Conservation (phyloP, 2,113 vertebrate genomes). For the Meriones unguiculatus region DNA sequence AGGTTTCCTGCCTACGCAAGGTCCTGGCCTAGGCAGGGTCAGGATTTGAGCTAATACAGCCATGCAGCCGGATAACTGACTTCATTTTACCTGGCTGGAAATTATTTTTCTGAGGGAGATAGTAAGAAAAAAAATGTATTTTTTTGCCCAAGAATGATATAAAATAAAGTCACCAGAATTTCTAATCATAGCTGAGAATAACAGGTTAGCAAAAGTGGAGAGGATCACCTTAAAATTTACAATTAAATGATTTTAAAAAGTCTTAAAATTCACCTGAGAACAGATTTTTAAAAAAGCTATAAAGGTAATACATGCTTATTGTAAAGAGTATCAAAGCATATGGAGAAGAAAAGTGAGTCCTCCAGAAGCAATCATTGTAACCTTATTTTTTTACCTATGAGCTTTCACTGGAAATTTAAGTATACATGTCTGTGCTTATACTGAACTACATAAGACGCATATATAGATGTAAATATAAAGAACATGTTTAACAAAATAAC, state of each 20-base stretch:
- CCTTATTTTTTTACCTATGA: constrained; percentile 15
- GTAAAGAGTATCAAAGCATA: background rate
- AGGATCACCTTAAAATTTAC: constrained; percentile 5
- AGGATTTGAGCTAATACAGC: background rate
- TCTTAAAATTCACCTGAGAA: constrained; percentile 18
- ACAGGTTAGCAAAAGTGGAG: background rate
- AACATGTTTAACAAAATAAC: background rate
- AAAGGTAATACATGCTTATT: background rate
- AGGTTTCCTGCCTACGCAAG: rapidly evolving
- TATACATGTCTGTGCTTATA: background rate
- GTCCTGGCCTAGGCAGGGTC: background rate
- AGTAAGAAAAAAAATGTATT: too few relatives aligned
- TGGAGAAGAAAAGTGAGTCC: background rate
- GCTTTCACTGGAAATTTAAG: constrained; percentile 36
- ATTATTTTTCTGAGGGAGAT: background rate
- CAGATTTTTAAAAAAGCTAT: constrained; percentile 1
- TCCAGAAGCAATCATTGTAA: background rate
- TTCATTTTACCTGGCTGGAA: background rate
- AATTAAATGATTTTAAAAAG: constrained; percentile 31
- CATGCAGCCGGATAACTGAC: background rate
- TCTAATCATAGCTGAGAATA: constrained; percentile 39
- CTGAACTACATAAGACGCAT: background rate
- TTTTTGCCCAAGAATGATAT: background rate
- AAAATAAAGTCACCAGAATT: constrained; percentile 5
- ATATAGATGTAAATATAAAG: background rate